A percentile compares a stretch with the other conserved stretches of the same genome.
Conservation (phyloP, 2,113 vertebrate species). For the Balaeniceps rex region DNA sequence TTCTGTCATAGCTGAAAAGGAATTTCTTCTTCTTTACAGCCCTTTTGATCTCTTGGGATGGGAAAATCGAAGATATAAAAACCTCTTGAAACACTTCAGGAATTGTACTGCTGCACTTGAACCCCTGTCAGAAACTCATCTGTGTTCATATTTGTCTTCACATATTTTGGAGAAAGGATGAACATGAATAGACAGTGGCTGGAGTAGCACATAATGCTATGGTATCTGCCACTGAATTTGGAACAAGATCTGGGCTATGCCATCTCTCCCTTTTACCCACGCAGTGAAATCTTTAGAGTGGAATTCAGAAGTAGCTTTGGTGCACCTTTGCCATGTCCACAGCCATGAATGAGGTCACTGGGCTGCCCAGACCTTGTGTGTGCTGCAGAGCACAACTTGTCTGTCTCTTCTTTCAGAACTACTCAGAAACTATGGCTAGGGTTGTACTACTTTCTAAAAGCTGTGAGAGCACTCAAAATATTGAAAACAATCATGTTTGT, state of each 20-base stretch:
- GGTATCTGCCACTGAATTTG: neutral
- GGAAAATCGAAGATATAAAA: neutral
- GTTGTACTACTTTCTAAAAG: neutral
- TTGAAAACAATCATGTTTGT: neutral
- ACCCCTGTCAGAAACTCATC: neutral
- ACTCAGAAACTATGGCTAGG: too few species aligned
- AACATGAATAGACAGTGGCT: neutral
- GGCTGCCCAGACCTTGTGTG: neutral
- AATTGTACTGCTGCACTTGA: neutral
- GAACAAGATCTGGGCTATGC: neutral
- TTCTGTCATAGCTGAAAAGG: neutral
- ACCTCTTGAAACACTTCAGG: neutral
- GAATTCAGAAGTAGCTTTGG: neutral
- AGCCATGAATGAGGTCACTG: neutral
- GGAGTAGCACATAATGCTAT: neutral
- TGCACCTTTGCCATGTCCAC: neutral
- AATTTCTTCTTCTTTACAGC: neutral
- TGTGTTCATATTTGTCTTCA: neutral
- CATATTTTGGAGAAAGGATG: neutral
- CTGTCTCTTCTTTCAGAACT: neutral
- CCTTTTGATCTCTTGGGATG: neutral
- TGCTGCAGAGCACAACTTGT: neutral
- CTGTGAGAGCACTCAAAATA: neutral
- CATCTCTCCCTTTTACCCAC: neutral
- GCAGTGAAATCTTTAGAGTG: neutral